Percentiles rank a stretch among this genome's conserved stretches.
Conservation (phyloP, 2,797 vertebrate species). For the Podargus strigoides region DNA sequence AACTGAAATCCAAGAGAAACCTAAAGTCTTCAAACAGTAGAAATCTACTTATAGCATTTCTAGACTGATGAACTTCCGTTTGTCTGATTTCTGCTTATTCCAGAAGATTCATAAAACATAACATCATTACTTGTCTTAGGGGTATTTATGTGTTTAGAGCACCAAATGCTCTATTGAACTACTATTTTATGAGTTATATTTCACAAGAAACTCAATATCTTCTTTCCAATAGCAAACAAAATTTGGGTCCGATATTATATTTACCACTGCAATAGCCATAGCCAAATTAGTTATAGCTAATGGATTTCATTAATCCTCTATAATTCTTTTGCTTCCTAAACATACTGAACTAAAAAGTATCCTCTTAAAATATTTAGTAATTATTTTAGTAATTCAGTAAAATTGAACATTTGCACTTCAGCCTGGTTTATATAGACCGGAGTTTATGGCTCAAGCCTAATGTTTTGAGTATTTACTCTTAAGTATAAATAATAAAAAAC, state of each 20-base stretch:
- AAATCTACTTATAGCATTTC: background rate
- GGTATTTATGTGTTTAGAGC: slow-evolving; percentile 9
- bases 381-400: background rate
- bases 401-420: background rate
- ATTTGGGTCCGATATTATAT: background rate
- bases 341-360: background rate
- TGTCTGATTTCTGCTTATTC: slow-evolving; percentile 12
- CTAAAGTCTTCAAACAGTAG: background rate
- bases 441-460: background rate
- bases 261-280: background rate
- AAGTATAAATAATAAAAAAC: background rate
- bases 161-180: slow-evolving; percentile 18
- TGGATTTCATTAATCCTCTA: slow-evolving; percentile 22
- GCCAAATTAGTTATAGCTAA: slow-evolving; percentile 31
- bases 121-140: background rate
- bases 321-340: background rate
- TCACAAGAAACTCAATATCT: slow-evolving; percentile 15
- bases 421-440: background rate
- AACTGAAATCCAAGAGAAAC: background rate
- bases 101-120: slow-evolving; percentile 4
- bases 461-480: background rate
- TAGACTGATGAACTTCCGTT: background rate
- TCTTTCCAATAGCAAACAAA: slow-evolving; percentile 13
- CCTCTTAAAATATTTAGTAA: background rate
- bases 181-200: slow-evolving; percentile 22